phyloP scores from a whole-genome alignment of 2,113 vertebrate species.

The Bujurquina vittata region DNA sequence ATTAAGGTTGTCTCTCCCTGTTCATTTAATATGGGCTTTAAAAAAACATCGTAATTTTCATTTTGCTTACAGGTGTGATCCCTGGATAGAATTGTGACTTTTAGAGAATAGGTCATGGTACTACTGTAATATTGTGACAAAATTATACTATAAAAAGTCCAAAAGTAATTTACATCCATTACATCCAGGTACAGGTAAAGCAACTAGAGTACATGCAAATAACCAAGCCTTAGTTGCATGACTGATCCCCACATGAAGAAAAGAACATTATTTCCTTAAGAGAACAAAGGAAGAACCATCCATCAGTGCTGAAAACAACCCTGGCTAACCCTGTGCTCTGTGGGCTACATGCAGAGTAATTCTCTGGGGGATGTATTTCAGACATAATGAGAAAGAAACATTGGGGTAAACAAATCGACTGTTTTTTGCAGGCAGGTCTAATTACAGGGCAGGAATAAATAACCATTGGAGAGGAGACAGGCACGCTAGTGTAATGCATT shows the following conservation, averaged over 20 bases:
- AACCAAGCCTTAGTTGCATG: constrained; percentile 12
- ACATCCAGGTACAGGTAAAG: constrained; percentile 5
- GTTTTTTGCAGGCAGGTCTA: constrained; percentile 68
- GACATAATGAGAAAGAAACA: constrained; percentile 77
- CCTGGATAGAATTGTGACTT: not conserved
- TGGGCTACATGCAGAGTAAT: constrained; percentile 66
- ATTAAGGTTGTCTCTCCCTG: not conserved
- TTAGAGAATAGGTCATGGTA: not conserved
- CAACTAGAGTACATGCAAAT: constrained; percentile 28
- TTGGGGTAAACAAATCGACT: constrained; percentile 75
- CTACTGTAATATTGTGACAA: not conserved
- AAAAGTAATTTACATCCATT: not conserved
- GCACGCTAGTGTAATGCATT: constrained; percentile 61
- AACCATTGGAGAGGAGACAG: constrained; percentile 65
- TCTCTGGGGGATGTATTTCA: constrained; percentile 63
- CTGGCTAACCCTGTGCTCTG: constrained; percentile 28
- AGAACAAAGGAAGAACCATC: constrained; percentile 62
- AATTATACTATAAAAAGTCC: constrained; percentile 9
- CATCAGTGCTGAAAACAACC: constrained; percentile 61
- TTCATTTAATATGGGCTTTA: not conserved
- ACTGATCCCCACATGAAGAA: constrained; percentile 21
- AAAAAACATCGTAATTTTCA: not conserved
- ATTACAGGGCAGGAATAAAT: constrained; percentile 77
- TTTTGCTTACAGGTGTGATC: not conserved
- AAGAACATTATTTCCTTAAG: constrained; percentile 27